Base-by-base conservation (phyloP, 2,888 invertebrate genomes). In the Tetragonisca angustula region DNA sequence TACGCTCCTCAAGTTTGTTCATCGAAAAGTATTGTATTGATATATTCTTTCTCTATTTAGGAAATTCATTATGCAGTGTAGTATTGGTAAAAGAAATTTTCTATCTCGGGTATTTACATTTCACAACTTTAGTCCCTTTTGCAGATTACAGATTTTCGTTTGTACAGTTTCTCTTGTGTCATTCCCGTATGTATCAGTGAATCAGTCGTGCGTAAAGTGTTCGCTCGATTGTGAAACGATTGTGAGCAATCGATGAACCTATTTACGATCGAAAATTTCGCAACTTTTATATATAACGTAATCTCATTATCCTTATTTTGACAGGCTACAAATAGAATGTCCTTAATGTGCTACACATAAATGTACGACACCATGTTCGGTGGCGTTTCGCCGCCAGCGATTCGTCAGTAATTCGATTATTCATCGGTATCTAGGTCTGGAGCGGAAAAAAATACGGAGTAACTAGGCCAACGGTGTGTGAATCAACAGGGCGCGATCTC, bases 391-490 rank as follows among this genome's bases (percentile, higher is more conserved):
- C 73, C 67, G 50, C 17, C 52, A 74, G 61, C 43, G 71, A 81
- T 76, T 69, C 61, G 56, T 80, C 80, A 77, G 79, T 76, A 68
- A 89, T 86, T 81, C 82, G 73, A 88, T 88, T 88, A 87, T 88
- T 85, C 75, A 89, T 87, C 71, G 89, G 86, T 85, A 86, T 90
- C 86, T 85, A 87, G 86, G 84, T 87, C 84, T 83, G 81, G 78
- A 76, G 79, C 79, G 79, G 79, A 87, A 85, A 43, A 43, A 86
- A 88, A 76, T 81, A 77, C 69, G 61, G 64, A 68, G 70, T 68
- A 88, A 83, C 83, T 74, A 83, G 89, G 89, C 76, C 85, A 78
- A 43, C 27, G 67, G 62, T 79, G 75, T 68, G 78, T 43, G 84
- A 84, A 81, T 87, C 59, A 36, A 69, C 86, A 81, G 85, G 84